Percentiles rank a stretch among this genome's conserved stretches.
These are phyloP conservation scores for Xenops minutus DNA, from an alignment of 2,797 vertebrate species.

Conservation along the genomic window DNA sequence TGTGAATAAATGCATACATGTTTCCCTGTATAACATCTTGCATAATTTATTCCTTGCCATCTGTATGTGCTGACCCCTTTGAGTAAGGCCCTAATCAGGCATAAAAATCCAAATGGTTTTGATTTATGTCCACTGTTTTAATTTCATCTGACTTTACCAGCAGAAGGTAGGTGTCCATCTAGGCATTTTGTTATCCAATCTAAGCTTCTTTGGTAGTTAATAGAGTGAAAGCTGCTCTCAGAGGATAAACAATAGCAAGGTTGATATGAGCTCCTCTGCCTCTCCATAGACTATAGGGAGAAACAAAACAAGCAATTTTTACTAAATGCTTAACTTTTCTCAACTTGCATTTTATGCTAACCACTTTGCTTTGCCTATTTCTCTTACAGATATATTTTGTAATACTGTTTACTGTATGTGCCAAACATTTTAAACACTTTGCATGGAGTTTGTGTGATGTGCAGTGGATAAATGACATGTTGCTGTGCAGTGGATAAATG, in stretches of 20 bases:
- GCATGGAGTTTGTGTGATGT: conserved; percentile 41
- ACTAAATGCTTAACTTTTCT: neutral
- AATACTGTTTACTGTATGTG: conserved; percentile 88
- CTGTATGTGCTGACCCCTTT: neutral
- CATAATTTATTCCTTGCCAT: neutral
- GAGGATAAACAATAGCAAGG: neutral
- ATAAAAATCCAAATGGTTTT: neutral
- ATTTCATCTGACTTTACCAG: neutral
- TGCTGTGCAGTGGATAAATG: neutral
- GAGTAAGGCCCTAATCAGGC: neutral
- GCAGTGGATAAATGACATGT: neutral
- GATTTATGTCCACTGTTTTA: neutral
- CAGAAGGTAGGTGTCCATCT: neutral
- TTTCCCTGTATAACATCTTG: neutral
- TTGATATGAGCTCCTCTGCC: neutral
- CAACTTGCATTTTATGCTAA: neutral
- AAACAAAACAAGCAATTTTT: neutral
- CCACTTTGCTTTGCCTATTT: neutral
- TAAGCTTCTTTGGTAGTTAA: neutral
- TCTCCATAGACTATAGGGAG: neutral
- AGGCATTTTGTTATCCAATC: neutral
- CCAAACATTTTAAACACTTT: neutral
- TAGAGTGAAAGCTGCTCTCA: accelerated
- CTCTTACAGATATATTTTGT: conserved; percentile 83
- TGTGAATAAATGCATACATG: neutral